phyloP scores from a whole-genome alignment of 92 coral and sea anemone genomes.

The Porites divaricata region DNA sequence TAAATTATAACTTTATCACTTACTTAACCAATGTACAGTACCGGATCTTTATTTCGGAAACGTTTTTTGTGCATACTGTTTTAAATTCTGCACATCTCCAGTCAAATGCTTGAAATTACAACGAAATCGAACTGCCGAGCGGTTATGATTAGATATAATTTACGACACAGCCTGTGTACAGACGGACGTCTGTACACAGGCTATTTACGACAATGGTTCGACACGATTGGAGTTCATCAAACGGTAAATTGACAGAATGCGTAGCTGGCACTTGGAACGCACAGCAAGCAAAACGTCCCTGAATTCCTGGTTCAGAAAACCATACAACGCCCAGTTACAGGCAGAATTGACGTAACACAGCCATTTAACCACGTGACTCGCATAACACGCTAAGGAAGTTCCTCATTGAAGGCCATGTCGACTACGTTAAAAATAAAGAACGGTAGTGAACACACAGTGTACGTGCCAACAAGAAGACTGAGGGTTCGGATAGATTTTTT shows the following conservation, averaged over 20 bases:
- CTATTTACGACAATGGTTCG: not conserved
- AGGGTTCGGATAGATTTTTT: constrained; percentile 39
- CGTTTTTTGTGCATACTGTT: too few species aligned
- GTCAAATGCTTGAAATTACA: too few species aligned
- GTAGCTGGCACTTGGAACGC: not conserved
- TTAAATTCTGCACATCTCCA: too few species aligned
- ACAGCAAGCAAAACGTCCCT: constrained; percentile 32
- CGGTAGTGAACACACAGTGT: constrained; percentile 43
- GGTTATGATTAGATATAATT: too few species aligned
- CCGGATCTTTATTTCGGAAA: too few species aligned
- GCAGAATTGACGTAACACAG: constrained; percentile 45
- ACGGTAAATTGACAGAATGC: not conserved
- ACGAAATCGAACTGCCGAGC: too few species aligned
- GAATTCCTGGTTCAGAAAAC: constrained; percentile 47
- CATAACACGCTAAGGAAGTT: constrained; percentile 34
- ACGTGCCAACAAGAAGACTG: constrained; percentile 50
- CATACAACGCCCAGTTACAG: constrained; percentile 63
- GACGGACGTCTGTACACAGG: not conserved
- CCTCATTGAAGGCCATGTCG: constrained; percentile 23
- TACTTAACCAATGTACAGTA: too few species aligned
- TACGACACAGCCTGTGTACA: too few species aligned
- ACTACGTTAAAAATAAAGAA: constrained; percentile 49
- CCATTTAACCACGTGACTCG: constrained; percentile 50
- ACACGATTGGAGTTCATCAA: constrained; percentile 15
- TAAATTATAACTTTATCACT: too few species aligned